Evolutionary conservation across 2,797 vertebrate species (phyloP).

Genomic region (Nothura maculosa): DNA sequence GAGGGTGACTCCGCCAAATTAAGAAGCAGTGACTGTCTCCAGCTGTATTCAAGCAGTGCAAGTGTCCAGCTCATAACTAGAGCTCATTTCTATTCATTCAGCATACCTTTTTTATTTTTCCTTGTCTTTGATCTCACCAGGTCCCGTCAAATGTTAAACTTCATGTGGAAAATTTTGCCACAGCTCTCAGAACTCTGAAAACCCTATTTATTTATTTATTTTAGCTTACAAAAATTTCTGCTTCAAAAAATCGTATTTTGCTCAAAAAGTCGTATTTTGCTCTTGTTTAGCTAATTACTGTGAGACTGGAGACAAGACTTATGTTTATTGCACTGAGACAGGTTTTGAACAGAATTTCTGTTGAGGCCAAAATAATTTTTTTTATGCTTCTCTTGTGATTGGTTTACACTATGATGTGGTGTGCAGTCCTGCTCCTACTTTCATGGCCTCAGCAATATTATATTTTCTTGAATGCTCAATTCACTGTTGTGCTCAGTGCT

Average conservation of each 20-base stretch:
- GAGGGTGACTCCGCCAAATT: neutral
- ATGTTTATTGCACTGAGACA: slow-evolving; percentile 1
- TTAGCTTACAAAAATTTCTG: neutral
- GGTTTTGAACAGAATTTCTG: slow-evolving; percentile 31
- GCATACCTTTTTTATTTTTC: neutral
- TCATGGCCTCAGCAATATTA: neutral
- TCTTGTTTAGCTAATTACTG: slow-evolving; percentile 34
- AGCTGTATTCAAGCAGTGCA: slow-evolving; percentile 12
- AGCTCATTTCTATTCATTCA: slow-evolving; percentile 30
- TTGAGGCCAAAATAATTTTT: neutral
- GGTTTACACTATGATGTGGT: slow-evolving; percentile 9
- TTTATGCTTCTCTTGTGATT: neutral
- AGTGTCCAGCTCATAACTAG: slow-evolving; percentile 15
- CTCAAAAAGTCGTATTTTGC: slow-evolving; percentile 17
- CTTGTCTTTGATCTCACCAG: slow-evolving; percentile 48
- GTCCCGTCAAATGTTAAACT: slow-evolving; percentile 18
- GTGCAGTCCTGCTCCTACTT: neutral
- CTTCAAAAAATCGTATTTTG: slow-evolving; percentile 4
- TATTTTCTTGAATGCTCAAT: neutral
- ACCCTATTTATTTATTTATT: neutral
- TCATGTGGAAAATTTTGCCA: neutral
- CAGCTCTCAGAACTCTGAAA: neutral
- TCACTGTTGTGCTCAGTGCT: neutral
- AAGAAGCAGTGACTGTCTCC: neutral
- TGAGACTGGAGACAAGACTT: neutral